Percentiles rank a stretch among this genome's conserved stretches.
Conservation (phyloP, 2,113 vertebrate species). For the Numida meleagris region DNA sequence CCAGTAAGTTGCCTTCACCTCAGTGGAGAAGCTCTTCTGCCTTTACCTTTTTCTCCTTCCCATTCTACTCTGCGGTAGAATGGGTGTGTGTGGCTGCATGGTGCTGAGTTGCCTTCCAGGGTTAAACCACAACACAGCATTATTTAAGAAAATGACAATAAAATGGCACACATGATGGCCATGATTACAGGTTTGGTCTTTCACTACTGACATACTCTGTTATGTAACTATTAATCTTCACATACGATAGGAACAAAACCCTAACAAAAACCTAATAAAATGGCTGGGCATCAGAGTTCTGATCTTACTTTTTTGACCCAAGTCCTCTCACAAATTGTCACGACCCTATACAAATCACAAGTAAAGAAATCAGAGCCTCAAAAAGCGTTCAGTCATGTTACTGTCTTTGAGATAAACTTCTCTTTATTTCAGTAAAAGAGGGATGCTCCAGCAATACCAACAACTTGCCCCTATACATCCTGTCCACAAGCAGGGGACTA, state of each 20-base stretch:
- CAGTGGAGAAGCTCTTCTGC: not conserved
- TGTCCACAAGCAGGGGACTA: not conserved
- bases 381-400: not conserved
- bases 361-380: not conserved
- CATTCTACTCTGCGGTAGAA: not conserved
- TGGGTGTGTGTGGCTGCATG: not conserved
- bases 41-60: not conserved
- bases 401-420: not conserved
- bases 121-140: not conserved
- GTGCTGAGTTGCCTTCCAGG: not conserved
- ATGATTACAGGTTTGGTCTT: not conserved
- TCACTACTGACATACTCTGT: not conserved
- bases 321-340: not conserved
- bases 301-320: not conserved
- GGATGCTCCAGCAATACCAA: not conserved
- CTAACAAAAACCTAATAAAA: not conserved
- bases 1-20: not conserved
- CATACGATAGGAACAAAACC: not conserved
- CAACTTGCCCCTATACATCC: not conserved
- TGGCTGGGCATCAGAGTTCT: not conserved
- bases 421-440: not conserved
- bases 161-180: not conserved
- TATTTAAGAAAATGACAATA: not conserved
- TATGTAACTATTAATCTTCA: not conserved
- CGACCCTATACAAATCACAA: rapidly evolving